phyloP scores from a whole-genome alignment of 2,113 vertebrate species.

The Haplochromis burtoni region DNA sequence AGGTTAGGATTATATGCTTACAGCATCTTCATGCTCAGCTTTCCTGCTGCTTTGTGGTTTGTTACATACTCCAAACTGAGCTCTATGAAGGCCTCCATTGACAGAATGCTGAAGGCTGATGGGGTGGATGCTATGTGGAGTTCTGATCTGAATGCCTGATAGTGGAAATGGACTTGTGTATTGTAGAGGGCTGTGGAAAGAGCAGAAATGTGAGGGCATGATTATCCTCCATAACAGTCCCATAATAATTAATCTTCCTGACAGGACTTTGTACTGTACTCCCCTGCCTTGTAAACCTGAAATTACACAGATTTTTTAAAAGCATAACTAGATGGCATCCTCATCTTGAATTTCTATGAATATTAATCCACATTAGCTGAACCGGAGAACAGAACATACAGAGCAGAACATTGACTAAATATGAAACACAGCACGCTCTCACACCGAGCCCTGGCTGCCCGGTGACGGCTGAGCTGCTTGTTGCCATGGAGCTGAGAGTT shows the following conservation, averaged over 20 bases:
- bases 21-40: neutral
- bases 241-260: neutral
- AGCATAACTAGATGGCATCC: neutral
- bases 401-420: conserved; percentile 49
- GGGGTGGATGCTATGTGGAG: conserved; percentile 24
- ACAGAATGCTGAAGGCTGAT: conserved; percentile 8
- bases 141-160: conserved; percentile 53
- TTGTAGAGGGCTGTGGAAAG: neutral
- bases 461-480: conserved; percentile 44
- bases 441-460: conserved; percentile 13
- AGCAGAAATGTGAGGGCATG: neutral
- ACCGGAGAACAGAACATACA: neutral
- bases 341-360: conserved; percentile 14
- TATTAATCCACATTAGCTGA: conserved; percentile 6
- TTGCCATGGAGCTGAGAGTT: conserved; percentile 70
- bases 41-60: conserved; percentile 10
- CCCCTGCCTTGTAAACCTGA: neutral
- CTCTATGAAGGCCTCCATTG: conserved; percentile 22
- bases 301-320: neutral
- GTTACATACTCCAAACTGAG: neutral
- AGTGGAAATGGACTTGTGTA: conserved; percentile 19
- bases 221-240: neutral
- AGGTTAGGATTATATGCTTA: neutral
- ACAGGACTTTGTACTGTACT: neutral
- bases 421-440: conserved; percentile 62